Evolutionary conservation across 2,797 vertebrate genomes (phyloP), one percentile per base, ranked within the genome.

Genomic region (Lindbergichthys nudifrons): DNA sequence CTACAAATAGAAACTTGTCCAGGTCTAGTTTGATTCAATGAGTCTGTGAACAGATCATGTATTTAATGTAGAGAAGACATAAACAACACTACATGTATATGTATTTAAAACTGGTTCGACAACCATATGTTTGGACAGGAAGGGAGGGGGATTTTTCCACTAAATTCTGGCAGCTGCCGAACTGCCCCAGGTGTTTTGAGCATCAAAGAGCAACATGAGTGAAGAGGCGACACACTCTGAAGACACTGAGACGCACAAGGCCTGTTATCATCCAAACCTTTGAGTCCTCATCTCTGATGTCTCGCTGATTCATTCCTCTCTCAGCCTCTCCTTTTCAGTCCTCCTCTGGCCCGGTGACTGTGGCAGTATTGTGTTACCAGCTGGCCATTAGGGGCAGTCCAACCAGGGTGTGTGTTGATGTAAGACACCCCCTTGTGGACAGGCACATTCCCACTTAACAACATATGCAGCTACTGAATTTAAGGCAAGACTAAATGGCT

Each of bases 341-440:
- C 21, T 63, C 59, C 47, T 59, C 58, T 26, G 57, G 57, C 67
- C 68, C 46, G 15, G 61, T 51, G 68, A 65, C 60, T 78, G 11
- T 23, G 53, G 63, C 65, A 60, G 67, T 69, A 60, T 77, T 80
- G 54, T 56, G 82, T 86, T 85, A 70, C 75, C 58, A 45, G 19
- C 65, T 41, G 57, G 51, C 47, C 75, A 70, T 67, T 52, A 57
- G 72, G 66, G 80, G 77, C 65, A 51, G 76, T 58, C 48, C 63
- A 52, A 50, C 57, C 59, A 48, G 53, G 45, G 62, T 51, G 58
- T 52, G 58, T 1, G n/a, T 43, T 70, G 83, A 86, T 56, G 56
- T 77, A 48, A 89, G 69, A 69, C 84, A 70, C 89, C 93, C 90
- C 87, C 90, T 92, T 80, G 90, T 92, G 92, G 90, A 84, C 80